phyloP scores from a whole-genome alignment of 2,113 vertebrate species.

The Octodon degus region DNA sequence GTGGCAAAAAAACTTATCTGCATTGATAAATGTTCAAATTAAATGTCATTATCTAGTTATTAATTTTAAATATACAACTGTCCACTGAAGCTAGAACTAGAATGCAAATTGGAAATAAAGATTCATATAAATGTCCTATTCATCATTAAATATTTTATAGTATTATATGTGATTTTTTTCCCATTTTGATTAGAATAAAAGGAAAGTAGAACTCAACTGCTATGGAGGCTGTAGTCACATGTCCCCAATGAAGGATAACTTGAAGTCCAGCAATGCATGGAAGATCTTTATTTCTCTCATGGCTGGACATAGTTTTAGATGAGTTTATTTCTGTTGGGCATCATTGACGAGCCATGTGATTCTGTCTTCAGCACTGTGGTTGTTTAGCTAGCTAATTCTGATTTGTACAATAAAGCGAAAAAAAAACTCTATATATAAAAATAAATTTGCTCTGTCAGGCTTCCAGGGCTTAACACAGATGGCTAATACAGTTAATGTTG shows the following conservation, averaged over 20 bases:
- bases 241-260: background rate
- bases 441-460: background rate
- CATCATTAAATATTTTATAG: background rate
- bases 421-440: background rate
- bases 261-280: background rate
- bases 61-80: background rate
- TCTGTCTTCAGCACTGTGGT: background rate
- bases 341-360: background rate
- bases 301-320: background rate
- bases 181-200: background rate
- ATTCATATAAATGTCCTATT: background rate
- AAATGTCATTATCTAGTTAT: slow-evolving; percentile 2
- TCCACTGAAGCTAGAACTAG: background rate
- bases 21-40: background rate
- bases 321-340: background rate
- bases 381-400: background rate
- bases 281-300: background rate
- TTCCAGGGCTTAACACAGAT: background rate
- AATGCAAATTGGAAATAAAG: background rate
- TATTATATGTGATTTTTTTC: background rate
- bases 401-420: background rate
- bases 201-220: background rate
- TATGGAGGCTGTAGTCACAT: accelerated
- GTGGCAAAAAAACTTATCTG: background rate
- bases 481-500: background rate